Conservation (phyloP, 2,113 vertebrate species). For the Falco punctatus region DNA sequence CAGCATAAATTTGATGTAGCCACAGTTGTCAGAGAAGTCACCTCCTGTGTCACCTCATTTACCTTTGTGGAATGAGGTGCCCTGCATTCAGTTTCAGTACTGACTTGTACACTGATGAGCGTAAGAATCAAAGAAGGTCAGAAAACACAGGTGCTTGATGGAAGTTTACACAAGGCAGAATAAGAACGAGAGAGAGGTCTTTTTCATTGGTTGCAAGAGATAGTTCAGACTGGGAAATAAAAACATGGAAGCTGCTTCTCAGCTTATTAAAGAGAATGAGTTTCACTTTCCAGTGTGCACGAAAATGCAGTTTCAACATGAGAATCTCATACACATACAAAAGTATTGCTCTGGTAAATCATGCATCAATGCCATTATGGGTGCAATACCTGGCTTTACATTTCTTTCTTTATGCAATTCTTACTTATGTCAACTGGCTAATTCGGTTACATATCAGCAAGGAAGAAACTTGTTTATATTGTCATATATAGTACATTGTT, state of each 20-base stretch:
- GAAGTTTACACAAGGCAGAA: not conserved
- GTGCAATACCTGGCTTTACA: not conserved
- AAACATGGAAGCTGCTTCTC: not conserved
- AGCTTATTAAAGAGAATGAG: not conserved
- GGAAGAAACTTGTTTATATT: not conserved
- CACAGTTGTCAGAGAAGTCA: not conserved
- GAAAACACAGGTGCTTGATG: not conserved
- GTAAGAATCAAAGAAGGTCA: not conserved
- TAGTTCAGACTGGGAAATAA: not conserved
- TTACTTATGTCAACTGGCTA: not conserved
- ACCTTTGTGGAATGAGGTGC: not conserved
- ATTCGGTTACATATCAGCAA: not conserved
- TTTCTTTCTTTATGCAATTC: not conserved
- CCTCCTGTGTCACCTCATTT: not conserved
- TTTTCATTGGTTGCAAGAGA: not conserved
- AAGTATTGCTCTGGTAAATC: not conserved
- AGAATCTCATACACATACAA: not conserved
- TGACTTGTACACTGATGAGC: not conserved
- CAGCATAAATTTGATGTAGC: not conserved
- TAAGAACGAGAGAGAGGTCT: not conserved
- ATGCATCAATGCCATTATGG: not conserved
- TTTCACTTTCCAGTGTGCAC: not conserved
- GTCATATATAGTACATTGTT: not conserved
- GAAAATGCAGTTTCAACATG: not conserved
- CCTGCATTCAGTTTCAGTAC: not conserved